Percentiles rank a stretch among this genome's conserved stretches.
Evolutionary conservation across 1,140 invertebrate genomes (phyloP).

Genomic region (Drosophila orena): DNA sequence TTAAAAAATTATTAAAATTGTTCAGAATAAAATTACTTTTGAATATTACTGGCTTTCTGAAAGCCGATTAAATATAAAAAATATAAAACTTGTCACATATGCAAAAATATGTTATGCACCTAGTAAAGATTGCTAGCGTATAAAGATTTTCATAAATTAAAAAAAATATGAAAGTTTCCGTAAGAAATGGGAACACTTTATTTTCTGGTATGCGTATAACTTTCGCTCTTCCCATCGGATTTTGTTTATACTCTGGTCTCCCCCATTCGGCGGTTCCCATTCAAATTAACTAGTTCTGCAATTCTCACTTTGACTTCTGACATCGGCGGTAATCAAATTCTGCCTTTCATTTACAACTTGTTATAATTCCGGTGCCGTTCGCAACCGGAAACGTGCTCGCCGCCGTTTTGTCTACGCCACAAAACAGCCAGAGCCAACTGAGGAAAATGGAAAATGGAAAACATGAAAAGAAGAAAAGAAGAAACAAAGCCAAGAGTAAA

Average conservation of each 20-base stretch:
- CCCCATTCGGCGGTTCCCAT: conserved; percentile 15
- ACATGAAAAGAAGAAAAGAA: conserved; percentile 29
- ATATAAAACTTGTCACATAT: too few relatives aligned
- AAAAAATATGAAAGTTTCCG: background rate
- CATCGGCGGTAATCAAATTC: conserved; percentile 65
- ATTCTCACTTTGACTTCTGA: conserved; percentile 53
- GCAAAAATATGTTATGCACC: too few relatives aligned
- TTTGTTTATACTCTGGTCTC: conserved; percentile 6
- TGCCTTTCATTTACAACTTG: conserved; percentile 66
- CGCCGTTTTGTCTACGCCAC: conserved; percentile 69
- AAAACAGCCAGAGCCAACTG: conserved; percentile 49
- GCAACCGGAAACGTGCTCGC: conserved; percentile 50
- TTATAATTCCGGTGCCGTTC: conserved; percentile 59
- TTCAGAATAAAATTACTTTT: background rate
- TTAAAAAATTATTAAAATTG: background rate
- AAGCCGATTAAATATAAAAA: too few relatives aligned
- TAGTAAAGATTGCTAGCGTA: too few relatives aligned
- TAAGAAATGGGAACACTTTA: too few relatives aligned
- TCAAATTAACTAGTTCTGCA: conserved; percentile 44
- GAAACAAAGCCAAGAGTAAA: conserved; percentile 42
- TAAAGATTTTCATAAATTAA: background rate
- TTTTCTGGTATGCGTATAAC: too few relatives aligned
- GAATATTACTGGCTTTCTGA: too few relatives aligned
- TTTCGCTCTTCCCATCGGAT: conserved; percentile 5
- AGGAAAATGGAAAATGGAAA: conserved; percentile 25